A percentile compares a stretch with the other conserved stretches of the same genome.
These are phyloP conservation scores for Venturia canescens DNA, from an alignment of 1,140 invertebrate species.

Conservation along the genomic window DNA sequence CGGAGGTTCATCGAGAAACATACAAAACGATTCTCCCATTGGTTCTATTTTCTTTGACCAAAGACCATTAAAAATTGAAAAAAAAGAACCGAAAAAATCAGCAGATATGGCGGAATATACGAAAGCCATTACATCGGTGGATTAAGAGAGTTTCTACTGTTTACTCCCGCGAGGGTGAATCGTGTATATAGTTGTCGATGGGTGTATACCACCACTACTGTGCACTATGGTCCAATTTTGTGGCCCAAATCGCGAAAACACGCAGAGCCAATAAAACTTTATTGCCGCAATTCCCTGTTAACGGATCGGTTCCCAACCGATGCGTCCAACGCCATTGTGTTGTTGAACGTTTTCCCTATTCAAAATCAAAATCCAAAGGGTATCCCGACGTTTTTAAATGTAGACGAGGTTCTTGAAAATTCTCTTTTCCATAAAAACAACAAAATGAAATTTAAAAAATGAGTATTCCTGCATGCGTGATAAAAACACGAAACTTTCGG, in stretches of 20 bases:
- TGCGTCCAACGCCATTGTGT: not conserved
- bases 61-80: no score
- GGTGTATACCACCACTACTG: not conserved
- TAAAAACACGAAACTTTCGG: no score
- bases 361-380: not conserved
- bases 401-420: not conserved
- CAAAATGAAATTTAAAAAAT: no score
- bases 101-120: no score
- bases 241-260: slow-evolving; percentile 17
- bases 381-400: not conserved
- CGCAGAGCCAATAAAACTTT: slow-evolving; percentile 17
- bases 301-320: not conserved
- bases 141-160: not conserved
- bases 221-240: not conserved
- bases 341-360: not conserved
- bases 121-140: no score
- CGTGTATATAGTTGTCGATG: not conserved
- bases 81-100: no score
- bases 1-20: no score
- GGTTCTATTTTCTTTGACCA: no score
- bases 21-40: no score
- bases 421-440: not conserved
- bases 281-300: slow-evolving; percentile 4
- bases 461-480: no score
- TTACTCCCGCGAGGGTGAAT: no score